Evolutionary conservation across 2,888 invertebrate genomes (phyloP).

Genomic region (Aporophyla nigra): DNA sequence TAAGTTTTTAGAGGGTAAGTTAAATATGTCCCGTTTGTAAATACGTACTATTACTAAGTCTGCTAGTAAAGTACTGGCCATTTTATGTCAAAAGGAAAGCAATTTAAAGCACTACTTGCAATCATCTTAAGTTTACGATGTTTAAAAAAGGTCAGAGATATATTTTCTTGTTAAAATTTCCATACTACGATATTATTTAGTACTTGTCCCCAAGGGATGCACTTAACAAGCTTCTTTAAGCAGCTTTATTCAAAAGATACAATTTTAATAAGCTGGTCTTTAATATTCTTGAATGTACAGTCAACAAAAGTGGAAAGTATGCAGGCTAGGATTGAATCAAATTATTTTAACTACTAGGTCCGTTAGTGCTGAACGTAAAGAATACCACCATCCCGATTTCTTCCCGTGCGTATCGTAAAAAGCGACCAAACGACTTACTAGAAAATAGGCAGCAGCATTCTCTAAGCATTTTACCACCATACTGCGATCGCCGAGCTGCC

Average conservation of each 20-base stretch:
- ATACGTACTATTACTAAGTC: no score
- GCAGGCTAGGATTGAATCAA: not conserved
- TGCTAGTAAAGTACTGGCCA: not conserved
- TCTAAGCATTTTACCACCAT: no score
- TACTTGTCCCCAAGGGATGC: not conserved
- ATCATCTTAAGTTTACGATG: not conserved
- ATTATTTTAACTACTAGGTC: not conserved
- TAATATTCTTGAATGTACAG: conserved; percentile 18
- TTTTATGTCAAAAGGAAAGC: not conserved
- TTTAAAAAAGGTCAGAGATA: conserved; percentile 11
- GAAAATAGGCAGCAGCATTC: no score
- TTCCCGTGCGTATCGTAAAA: no score
- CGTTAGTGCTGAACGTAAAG: no score
- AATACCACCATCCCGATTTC: no score
- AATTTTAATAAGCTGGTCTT: conserved; percentile 28
- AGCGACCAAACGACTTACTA: no score
- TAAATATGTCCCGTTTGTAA: no score
- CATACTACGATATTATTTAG: conserved; percentile 2
- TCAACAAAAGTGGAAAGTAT: not conserved
- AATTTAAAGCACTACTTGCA: not conserved
- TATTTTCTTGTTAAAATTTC: conserved; percentile 1
- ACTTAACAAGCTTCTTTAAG: conserved; percentile 6
- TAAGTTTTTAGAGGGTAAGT: no score
- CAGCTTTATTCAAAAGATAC: conserved; percentile 25
- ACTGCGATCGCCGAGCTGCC: no score